Evolutionary conservation across 2,797 vertebrate species (phyloP), one percentile per base, ranked within the genome.

Genomic region (Onychomys leucogaster): DNA sequence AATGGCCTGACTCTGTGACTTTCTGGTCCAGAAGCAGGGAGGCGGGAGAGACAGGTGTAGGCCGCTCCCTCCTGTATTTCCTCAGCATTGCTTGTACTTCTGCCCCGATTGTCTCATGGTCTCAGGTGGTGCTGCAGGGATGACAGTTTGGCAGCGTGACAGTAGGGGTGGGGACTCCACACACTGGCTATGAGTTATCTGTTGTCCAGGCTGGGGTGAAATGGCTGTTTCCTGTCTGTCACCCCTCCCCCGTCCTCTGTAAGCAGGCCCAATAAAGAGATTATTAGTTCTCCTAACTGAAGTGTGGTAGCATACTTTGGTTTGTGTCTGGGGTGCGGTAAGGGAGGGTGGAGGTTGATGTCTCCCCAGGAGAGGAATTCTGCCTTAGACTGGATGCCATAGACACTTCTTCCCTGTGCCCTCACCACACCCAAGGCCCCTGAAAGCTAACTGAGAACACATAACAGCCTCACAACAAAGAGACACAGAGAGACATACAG

Each of bases 211-310:
- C 5, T 6, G 21, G 5, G 9, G 5, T 12, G 10, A 34, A 9
- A 0, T 2, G 17, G 1, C 5, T 34, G 21, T 49, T 46, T 52
- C 12, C 13, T 52, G 4, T n/a, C 25, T 5, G 6, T 69, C 1
- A n/a, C 2, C 0, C 29, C 43, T 25, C 21, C 14, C 63, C 17
- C 19, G 8, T 23, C 11, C 32, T 86, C 63, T 69, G 11, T 69
- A 85, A 25, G 0, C 23, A 23, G 6, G 0, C 29, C 19, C 34
- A 86, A 86, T 52, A 86, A 86, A 85, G 10, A 12, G 3, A 21
- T 21, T 65, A n/a, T 21, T 65, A n/a, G 32, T n/a, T 69, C 1
- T 14, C 23, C 43, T 23, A n/a, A 32, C 17, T 32, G 19, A 46
- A 21, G 27, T 67, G 37, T 85, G 17, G 14, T 34, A 5, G 23